Base-by-base conservation (phyloP, 2,797 vertebrate species). In the Vultur gryphus region DNA sequence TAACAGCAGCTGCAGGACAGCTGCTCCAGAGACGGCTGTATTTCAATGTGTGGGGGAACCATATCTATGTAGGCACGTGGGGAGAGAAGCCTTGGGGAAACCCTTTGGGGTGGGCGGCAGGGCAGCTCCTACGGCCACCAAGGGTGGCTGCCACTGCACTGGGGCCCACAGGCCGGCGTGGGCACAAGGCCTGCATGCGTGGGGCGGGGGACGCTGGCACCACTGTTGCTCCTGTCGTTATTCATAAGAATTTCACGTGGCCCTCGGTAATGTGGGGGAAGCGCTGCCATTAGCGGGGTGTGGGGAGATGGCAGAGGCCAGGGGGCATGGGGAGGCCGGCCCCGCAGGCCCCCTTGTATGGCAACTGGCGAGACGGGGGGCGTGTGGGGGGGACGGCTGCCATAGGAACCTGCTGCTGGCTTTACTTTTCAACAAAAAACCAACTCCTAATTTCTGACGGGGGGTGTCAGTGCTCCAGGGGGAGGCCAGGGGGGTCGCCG, bases 221-320 rank as follows among this genome's bases (percentile, higher is more conserved):
- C 17, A 3, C 55, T 66, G 26, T 5, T 13, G 12, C 15, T 58
- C 24, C 43, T 92, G 23, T 21, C 3, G 2, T 66, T 73, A 51
- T 77, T 75, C 62, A 48, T 37, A 26, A 49, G 24, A 26, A 54
- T 80, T 87, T 57, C 31, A 16, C 5, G 1, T 54, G 75, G 37
- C 12, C 3, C 9, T 92, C 8, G 0, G 35, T 79, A 44, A 57
- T 23, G 11, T 61, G 35, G 11, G 17, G 7, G 20, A 79, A 20
- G 35, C 3, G 3, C 33, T 78, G 73, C 52, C 48, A 29, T 49
- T 81, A 62, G 20, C 0, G 2, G 35, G 43, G 28, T 23, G 8
- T n/a, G 51, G 25, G 67, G 44, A 89, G 41, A 17, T 0, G 2
- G 3, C 1, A 1, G 44, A 71, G 41, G 29, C 37, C 0, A 0